Base-by-base conservation (phyloP, 1,140 invertebrate species). In the Apolygus lucorum region DNA sequence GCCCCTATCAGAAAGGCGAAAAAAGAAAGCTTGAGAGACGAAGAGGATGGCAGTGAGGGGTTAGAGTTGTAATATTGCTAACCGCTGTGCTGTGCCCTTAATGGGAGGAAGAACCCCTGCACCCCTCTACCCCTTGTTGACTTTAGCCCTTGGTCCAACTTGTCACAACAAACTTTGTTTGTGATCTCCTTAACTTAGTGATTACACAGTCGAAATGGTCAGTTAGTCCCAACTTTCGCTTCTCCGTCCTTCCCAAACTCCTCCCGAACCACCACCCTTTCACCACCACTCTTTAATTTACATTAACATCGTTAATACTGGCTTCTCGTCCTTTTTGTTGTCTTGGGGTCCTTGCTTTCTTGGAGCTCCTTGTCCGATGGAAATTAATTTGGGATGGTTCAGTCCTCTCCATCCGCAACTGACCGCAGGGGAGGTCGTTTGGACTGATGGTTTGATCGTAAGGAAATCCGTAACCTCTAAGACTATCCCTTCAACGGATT, bases 281-380 rank as follows among this genome's bases (percentile, higher is more conserved):
- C 26, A 2, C 17, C 29, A 1, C 22, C 24, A 24, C 63, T 70
- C 49, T 70, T 63, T 65, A 65, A 64, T 67, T 70, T 52, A 42
- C 69, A 27, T 52, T 67, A 42, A 70, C 28, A 68, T 66, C 62
- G 67, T 70, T 70, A 70, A 70, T 66, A 42, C 24, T 26, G 14
- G 17, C 24, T 59, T 49, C n/a, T 8, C 21, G 13, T 22, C n/a
- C 27, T 66, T 66, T 66, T 52, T 26, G n/a, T 26, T 17, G 25
- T 42, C n/a, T n/a, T n/a, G n/a, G n/a, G n/a, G n/a, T 42, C 34
- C 17, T 42, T 42, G 34, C 17, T 42, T 42, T 17, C 17, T 42
- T 42, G 4, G 4, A 42, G 34, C 4, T 17, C 34, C 17, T 42
- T 42, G 4, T 42, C 34, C 24, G 27, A 4, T 22, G 29, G 13